A percentile compares a stretch with the other conserved stretches of the same genome.
These are phyloP conservation scores for Temnothorax ravouxi DNA, from an alignment of 2,888 invertebrate species.

Conservation along the genomic window DNA sequence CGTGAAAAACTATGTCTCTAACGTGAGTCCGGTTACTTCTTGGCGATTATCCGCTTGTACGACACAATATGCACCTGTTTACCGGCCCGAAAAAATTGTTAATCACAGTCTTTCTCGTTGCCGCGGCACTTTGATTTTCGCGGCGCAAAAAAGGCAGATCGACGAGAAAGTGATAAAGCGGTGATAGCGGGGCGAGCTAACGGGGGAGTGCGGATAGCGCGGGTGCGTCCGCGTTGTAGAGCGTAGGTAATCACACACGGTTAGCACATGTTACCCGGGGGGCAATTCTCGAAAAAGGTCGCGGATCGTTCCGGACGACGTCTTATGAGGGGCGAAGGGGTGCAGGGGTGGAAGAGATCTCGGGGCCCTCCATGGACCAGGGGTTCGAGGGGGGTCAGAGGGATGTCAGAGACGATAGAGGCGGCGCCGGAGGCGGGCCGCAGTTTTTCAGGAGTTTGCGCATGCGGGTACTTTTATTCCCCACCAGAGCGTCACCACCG, in stretches of 20 bases:
- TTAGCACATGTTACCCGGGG: conserved; percentile 77
- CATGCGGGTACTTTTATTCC: conserved; percentile 85
- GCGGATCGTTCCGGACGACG: conserved; percentile 75
- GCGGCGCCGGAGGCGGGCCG: conserved; percentile 85
- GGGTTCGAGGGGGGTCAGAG: conserved; percentile 58
- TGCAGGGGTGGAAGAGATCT: conserved; percentile 55
- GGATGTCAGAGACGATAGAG: conserved; percentile 77
- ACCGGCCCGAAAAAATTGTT: conserved; percentile 15
- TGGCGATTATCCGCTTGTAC: conserved; percentile 1
- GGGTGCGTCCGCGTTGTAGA: conserved; percentile 57
- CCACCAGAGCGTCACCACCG: conserved; percentile 78
- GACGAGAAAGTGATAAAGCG: conserved; percentile 32
- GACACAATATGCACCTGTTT: conserved; percentile 27
- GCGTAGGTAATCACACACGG: conserved; percentile 74
- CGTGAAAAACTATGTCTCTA: not conserved
- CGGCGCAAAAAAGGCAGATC: conserved; percentile 28
- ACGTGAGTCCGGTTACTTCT: not conserved
- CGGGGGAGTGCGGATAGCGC: conserved; percentile 46
- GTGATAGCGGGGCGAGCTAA: conserved; percentile 3
- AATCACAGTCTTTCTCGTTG: conserved; percentile 28
- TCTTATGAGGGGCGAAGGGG: conserved; percentile 79
- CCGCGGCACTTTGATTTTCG: conserved; percentile 68
- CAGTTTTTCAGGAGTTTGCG: conserved; percentile 84
- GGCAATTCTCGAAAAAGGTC: conserved; percentile 80
- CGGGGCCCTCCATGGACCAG: conserved; percentile 55